Conservation (phyloP, 1,140 invertebrate species). For the Laupala kohalensis region DNA sequence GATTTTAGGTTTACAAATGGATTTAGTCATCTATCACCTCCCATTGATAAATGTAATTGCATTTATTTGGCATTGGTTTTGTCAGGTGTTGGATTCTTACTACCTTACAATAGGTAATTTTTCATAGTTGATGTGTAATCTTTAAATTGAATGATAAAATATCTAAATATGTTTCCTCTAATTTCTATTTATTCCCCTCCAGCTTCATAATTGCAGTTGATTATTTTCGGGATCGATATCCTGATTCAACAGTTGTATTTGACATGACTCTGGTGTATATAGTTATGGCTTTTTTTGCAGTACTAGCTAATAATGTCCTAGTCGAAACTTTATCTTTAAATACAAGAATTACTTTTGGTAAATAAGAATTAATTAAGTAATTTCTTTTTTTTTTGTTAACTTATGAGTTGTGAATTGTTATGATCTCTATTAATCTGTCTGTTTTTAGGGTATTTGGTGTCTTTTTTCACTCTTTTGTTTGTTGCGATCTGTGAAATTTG, state of each 20-base stretch:
- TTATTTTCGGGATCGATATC: conserved; percentile 73
- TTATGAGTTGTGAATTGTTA: background rate
- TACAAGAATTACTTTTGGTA: conserved; percentile 73
- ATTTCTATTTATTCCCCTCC: conserved; percentile 25
- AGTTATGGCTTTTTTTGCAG: conserved; percentile 69
- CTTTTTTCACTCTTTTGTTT: conserved; percentile 65
- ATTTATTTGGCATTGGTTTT: conserved; percentile 69
- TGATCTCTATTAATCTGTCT: background rate
- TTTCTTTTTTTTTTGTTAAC: background rate
- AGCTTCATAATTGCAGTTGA: conserved; percentile 84
- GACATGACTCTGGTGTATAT: conserved; percentile 88
- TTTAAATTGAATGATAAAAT: background rate
- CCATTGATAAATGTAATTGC: conserved; percentile 58
- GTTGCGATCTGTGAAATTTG: conserved; percentile 74
- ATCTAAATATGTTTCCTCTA: too few species aligned
- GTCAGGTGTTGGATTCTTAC: conserved; percentile 76
- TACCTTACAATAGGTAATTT: conserved; percentile 76
- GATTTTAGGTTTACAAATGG: conserved; percentile 38
- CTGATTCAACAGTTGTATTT: conserved; percentile 71
- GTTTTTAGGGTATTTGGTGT: conserved; percentile 61
- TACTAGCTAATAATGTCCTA: conserved; percentile 71
- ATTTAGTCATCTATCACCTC: conserved; percentile 44
- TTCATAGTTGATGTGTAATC: background rate
- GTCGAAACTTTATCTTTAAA: conserved; percentile 71
- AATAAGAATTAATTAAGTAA: conserved; percentile 18